phyloP scores from a whole-genome alignment of 2,113 vertebrate genomes.

The Nyctibius bracteatus region DNA sequence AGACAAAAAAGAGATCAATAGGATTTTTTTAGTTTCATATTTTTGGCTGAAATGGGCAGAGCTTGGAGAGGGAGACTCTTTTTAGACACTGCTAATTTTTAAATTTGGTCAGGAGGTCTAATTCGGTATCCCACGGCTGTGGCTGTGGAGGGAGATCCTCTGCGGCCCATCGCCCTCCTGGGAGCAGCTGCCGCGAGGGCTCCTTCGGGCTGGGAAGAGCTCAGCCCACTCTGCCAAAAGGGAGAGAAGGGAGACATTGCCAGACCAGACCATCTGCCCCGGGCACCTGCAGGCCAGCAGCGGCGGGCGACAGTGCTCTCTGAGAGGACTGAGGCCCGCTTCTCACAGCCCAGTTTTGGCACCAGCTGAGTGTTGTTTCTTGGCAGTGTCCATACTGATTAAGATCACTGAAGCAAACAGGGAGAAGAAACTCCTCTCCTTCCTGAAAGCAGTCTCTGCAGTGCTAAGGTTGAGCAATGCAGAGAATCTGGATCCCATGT shows the following conservation, averaged over 20 bases:
- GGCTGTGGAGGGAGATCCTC: neutral
- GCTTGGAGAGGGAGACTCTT: neutral
- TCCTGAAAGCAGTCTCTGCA: neutral
- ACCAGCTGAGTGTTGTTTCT: neutral
- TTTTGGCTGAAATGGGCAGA: neutral
- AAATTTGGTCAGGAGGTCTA: neutral
- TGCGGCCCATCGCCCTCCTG: rapidly evolving
- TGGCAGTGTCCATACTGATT: neutral
- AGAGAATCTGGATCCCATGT: neutral
- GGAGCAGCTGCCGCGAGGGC: neutral
- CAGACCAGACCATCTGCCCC: neutral
- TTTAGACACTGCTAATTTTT: neutral
- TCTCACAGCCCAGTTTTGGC: neutral
- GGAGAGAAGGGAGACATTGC: neutral
- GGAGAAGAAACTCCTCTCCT: neutral
- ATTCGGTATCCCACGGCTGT: rapidly evolving
- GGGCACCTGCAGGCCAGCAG: neutral
- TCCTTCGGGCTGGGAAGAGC: neutral
- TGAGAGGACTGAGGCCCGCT: rapidly evolving
- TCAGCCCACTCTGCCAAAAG: neutral
- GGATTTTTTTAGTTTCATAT: neutral
- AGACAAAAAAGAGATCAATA: neutral
- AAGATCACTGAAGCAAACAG: neutral
- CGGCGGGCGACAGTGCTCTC: neutral
- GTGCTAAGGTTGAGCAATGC: neutral